phyloP scores from a whole-genome alignment of 2,113 vertebrate species.

The Leiothrix lutea region DNA sequence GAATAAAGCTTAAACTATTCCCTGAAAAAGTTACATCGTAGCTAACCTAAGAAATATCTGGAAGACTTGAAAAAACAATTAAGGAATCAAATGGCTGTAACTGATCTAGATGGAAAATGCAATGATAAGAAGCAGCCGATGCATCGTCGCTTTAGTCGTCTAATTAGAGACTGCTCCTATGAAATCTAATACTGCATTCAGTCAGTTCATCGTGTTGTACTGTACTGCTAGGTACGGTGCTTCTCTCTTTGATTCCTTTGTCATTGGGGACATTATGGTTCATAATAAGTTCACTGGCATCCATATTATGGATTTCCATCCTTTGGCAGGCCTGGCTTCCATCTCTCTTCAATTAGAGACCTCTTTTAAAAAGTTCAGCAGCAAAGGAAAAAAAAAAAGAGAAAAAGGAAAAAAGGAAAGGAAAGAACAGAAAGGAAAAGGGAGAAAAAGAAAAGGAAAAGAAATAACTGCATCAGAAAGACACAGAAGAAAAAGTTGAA shows the following conservation, averaged over 20 bases:
- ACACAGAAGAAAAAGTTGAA: conserved; percentile 73
- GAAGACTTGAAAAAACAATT: conserved; percentile 89
- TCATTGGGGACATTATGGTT: conserved; percentile 76
- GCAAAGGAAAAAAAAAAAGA: background rate
- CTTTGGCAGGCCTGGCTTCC: conserved; percentile 95
- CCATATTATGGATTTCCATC: conserved; percentile 91
- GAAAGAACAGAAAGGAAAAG: conserved; percentile 58
- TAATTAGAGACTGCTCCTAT: conserved; percentile 79
- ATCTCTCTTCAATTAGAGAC: conserved; percentile 85
- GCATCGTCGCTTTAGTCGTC: conserved; percentile 74
- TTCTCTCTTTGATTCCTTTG: conserved; percentile 81
- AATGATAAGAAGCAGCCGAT: conserved; percentile 81
- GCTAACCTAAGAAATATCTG: conserved; percentile 87
- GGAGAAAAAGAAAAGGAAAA: conserved; percentile 49
- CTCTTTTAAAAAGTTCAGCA: conserved; percentile 70
- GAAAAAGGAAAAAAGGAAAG: conserved; percentile 65
- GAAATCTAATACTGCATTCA: conserved; percentile 83
- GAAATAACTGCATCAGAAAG: conserved; percentile 69
- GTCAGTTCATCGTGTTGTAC: conserved; percentile 72
- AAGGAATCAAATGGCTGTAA: conserved; percentile 85
- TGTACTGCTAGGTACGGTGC: conserved; percentile 74
- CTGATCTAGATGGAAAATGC: conserved; percentile 84
- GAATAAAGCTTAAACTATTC: conserved; percentile 91
- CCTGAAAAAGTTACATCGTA: conserved; percentile 87
- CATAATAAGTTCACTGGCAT: conserved; percentile 86